Evolutionary conservation across 2,888 invertebrate species (phyloP).

Genomic region (Chrysotoxum bicinctum): DNA sequence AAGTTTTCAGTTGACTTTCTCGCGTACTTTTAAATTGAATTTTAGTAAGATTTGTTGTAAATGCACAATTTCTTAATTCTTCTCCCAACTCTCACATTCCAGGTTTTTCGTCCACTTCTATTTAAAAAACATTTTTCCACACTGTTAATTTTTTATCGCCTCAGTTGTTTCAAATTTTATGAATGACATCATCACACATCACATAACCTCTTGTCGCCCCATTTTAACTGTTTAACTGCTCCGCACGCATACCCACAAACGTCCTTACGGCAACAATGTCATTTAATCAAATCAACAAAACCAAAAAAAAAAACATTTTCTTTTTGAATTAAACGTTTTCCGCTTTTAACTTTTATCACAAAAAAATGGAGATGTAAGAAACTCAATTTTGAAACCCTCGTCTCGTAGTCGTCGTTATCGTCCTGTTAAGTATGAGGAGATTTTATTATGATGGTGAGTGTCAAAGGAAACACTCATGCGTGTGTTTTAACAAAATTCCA

Average conservation of each 20-base stretch:
- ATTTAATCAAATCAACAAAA: conserved; percentile 30
- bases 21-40: too few species aligned
- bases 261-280: conserved; percentile 61
- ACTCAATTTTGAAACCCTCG: neutral
- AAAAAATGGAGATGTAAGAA: neutral
- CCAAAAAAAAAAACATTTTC: conserved; percentile 23
- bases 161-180: conserved; percentile 48
- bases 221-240: neutral
- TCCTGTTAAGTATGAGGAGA: conserved; percentile 2
- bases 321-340: conserved; percentile 19
- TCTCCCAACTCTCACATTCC: neutral
- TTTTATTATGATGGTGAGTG: conserved; percentile 27
- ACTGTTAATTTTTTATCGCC: conserved; percentile 54
- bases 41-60: too few species aligned
- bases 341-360: conserved; percentile 1
- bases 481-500: conserved; percentile 62
- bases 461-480: conserved; percentile 69
- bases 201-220: conserved; percentile 6
- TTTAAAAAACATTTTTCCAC: conserved; percentile 65
- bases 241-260: neutral
- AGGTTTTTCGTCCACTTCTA: neutral
- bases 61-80: neutral
- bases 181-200: conserved; percentile 47
- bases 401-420: neutral
- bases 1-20: too few species aligned